Conservation (phyloP, 2,888 invertebrate genomes). For the Pseudococcus jackbeardsleyi region DNA sequence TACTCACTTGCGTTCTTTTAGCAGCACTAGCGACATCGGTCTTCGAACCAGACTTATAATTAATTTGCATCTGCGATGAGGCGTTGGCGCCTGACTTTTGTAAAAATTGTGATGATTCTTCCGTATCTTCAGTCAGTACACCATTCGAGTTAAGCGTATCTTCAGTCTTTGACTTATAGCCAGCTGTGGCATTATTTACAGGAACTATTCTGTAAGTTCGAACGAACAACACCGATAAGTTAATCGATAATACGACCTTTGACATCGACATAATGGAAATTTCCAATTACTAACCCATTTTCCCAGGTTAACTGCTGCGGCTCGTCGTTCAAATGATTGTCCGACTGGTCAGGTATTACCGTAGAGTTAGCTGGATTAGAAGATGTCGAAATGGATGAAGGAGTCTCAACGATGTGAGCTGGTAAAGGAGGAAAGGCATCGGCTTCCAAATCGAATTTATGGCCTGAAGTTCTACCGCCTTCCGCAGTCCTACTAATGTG, state of each 20-base stretch:
- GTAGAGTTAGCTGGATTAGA: constrained; percentile 39
- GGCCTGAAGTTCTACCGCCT: constrained; percentile 70
- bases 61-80: constrained; percentile 56
- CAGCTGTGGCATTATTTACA: constrained; percentile 62
- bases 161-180: constrained; percentile 65
- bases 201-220: constrained; percentile 64
- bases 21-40: constrained; percentile 32
- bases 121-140: constrained; percentile 50
- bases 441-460: constrained; percentile 84
- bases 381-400: constrained; percentile 41
- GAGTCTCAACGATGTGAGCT: constrained; percentile 65
- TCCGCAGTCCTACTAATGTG: constrained; percentile 59
- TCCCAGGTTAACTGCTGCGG: constrained; percentile 58
- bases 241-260: not conserved
- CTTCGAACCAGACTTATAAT: constrained; percentile 52
- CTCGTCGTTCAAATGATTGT: constrained; percentile 58
- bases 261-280: not conserved
- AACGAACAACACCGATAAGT: not conserved
- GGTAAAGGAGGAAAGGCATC: constrained; percentile 86
- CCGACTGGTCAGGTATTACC: constrained; percentile 44
- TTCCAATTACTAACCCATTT: constrained; percentile 54
- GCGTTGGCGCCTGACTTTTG: constrained; percentile 54
- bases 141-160: constrained; percentile 62
- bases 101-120: constrained; percentile 59
- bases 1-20: constrained; percentile 44